Conservation (phyloP, 1,140 invertebrate genomes). For the Pissodes strobi region DNA sequence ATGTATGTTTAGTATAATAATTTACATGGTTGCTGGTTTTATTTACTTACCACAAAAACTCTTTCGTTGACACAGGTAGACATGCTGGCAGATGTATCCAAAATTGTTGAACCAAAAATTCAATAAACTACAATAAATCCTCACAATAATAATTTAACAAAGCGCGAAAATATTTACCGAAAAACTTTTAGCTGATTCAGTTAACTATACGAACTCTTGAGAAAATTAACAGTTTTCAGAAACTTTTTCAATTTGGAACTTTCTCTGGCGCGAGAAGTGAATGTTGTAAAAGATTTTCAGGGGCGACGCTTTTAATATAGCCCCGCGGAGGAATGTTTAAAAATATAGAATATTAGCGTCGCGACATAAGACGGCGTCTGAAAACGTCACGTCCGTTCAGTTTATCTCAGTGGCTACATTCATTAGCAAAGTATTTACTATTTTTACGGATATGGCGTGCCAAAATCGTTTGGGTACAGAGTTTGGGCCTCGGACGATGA, state of each 20-base stretch:
- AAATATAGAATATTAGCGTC: slow-evolving; percentile 14
- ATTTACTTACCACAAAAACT: neutral
- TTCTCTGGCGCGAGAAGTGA: slow-evolving; percentile 4
- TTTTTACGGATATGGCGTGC: slow-evolving; percentile 11
- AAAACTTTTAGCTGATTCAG: neutral
- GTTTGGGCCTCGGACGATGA: too few species aligned
- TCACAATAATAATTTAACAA: neutral
- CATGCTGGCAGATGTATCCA: neutral
- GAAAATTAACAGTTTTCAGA: neutral
- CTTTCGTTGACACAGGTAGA: neutral
- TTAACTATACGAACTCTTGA: neutral
- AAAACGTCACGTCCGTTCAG: slow-evolving; percentile 3
- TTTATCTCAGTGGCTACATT: slow-evolving; percentile 8
- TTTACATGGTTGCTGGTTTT: neutral
- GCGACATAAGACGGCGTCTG: slow-evolving; percentile 9
- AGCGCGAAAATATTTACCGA: neutral
- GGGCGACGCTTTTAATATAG: slow-evolving; percentile 17
- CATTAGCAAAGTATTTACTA: slow-evolving; percentile 15
- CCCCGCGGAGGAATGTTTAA: slow-evolving; percentile 10
- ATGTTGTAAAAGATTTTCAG: slow-evolving; percentile 14
- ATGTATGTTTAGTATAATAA: neutral
- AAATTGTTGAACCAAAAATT: neutral
- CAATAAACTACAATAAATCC: too few species aligned
- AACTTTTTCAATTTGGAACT: slow-evolving; percentile 3
- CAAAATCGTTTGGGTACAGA: neutral